Base-by-base conservation (phyloP, 2,888 invertebrate species). In the Nemotelus pantherinus region DNA sequence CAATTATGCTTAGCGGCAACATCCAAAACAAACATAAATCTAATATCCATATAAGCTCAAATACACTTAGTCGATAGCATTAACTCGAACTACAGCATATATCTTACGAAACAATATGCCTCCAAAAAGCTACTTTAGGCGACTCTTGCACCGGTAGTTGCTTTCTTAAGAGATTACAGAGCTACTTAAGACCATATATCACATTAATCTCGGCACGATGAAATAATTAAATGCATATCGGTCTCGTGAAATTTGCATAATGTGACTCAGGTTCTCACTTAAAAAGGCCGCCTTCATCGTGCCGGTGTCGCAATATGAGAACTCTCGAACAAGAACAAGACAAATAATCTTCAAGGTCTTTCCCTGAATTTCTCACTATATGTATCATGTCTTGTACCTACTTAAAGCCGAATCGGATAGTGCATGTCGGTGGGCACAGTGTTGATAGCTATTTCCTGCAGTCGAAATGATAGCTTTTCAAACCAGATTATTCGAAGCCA, bases 201-300 rank as follows among this genome's bases (percentile, higher is more conserved):
- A 74, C 74, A 63, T 47, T 74, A 74, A 74, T 74, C 74, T 60
- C 45, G 60, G 48, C 60, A 74, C 74, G 74, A 74, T 48, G 74
- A 74, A 74, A 74, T 48, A 74, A 74, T 48, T 74, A 57, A 74
- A 74, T 74, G 63, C 74, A 74, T 60, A 74, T 47, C 74, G 60
- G 63, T 63, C 45, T 45, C 44, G 9, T 53, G 55, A 60, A 74
- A 74, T 74, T 74, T 74, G 74, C 74, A 74, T 74, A 74, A 74
- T 60, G 60, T 74, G 74, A 74, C 41, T 74, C 74, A 74, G 74
- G 43, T 60, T n/a, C 48, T 63, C 39, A 60, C 60, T 41, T 6
- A 74, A 57, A 70, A 55, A 7, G 43, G 70, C 53, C 53, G 39
- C 50, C 9, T 41, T 41, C 41, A 60, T 41, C 25, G 2, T n/a